These are phyloP conservation scores for Alethe diademata DNA, from an alignment of 2,113 vertebrate species.

Conservation along the genomic window DNA sequence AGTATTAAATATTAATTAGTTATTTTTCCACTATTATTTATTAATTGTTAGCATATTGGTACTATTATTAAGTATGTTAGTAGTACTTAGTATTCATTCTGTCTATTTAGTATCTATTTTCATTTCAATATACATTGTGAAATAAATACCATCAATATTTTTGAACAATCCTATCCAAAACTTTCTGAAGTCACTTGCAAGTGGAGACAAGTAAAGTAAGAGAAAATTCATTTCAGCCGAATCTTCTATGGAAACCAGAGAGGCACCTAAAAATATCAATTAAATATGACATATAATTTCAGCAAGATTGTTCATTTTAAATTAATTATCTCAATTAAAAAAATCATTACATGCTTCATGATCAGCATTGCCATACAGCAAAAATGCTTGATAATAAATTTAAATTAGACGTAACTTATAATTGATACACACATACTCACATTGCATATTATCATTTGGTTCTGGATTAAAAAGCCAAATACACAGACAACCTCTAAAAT, in stretches of 20 bases:
- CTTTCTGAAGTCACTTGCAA: conserved; percentile 70
- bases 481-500: background rate
- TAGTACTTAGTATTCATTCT: background rate
- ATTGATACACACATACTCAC: background rate
- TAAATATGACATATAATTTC: background rate
- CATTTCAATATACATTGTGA: background rate
- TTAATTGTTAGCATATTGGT: background rate
- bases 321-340: background rate
- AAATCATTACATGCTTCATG: background rate
- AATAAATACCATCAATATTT: conserved; percentile 83
- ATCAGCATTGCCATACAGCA: background rate
- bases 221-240: conserved; percentile 82
- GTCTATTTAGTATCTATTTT: background rate
- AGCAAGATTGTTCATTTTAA: background rate
- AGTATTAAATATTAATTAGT: background rate
- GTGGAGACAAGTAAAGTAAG: conserved; percentile 74
- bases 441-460: background rate
- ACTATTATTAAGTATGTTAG: background rate
- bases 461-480: background rate
- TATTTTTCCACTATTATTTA: background rate
- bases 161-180: conserved; percentile 93
- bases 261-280: conserved; percentile 71
- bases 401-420: background rate
- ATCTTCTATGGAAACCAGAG: conserved; percentile 84
- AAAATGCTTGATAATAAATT: background rate